Evolutionary conservation across 2,113 vertebrate genomes (phyloP), one percentile per base, ranked within the genome.

Genomic region (Leucopsar rothschildi): DNA sequence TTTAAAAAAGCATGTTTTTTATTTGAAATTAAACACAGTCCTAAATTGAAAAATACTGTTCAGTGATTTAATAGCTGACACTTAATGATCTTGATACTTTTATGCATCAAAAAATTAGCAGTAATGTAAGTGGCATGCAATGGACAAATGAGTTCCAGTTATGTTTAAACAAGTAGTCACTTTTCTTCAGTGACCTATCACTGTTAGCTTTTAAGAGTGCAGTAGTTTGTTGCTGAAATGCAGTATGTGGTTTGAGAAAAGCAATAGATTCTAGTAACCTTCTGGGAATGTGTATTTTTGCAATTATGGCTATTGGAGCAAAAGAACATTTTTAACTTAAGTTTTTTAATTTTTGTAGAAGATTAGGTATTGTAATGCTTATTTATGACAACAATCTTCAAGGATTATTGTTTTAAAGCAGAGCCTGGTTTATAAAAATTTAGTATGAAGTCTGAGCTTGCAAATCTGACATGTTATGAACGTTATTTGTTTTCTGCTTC

Each of bases 1-100:
- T 97, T 98, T 97, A 93, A 96, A 94, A 95, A 94, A 92, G 97
- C 97, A 97, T 98, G 97, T 96, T 96, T 98, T 97, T 94, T 92
- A 96, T 97, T 94, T 66, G 63, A 93, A 96, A 97, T 93, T 95
- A 96, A 97, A 79, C 42, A 85, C 76, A 88, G 65, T 97, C 92
- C 96, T 95, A 96, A 96, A 97, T 52, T 94, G 93, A 95, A 91
- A 89, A 90, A 92, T 79, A 72, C 83, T 80, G 77, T 96, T 95
- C 91, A 88, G 88, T 97, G 95, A 95, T 94, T 96, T 90, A 94
- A 87, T 90, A 95, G 89, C 92, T 97, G 93, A 95, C 91, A 95
- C 75, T 78, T 91, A 91, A 96, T 64, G 82, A 82, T 95, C 86
- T 96, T 91, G 65, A 65, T 97, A 95, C 95, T 97, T 97, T 98